Conservation (phyloP, 2,888 invertebrate species). For the Acronicta leporina region DNA sequence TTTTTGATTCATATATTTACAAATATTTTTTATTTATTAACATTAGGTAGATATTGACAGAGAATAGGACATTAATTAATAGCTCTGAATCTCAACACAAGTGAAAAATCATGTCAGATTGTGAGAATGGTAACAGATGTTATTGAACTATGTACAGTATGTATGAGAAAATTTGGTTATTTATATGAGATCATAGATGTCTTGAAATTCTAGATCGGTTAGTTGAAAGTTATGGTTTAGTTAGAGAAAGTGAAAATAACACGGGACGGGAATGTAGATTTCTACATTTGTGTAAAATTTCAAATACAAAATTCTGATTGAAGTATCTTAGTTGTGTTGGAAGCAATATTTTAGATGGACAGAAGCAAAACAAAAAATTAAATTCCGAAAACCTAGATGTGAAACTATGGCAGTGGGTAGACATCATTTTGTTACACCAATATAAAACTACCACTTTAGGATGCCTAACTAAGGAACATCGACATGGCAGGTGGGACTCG, state of each 20-base stretch:
- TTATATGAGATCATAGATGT: slow-evolving; percentile 80
- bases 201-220: slow-evolving; percentile 49
- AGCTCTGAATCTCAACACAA: slow-evolving; percentile 45
- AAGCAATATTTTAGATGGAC: slow-evolving; percentile 25
- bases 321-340: slow-evolving; percentile 20
- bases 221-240: slow-evolving; percentile 31
- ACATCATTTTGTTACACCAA: slow-evolving; percentile 55
- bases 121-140: slow-evolving; percentile 71
- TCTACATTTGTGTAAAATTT: too few species aligned
- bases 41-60: slow-evolving; percentile 49
- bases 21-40: slow-evolving; percentile 47
- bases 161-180: slow-evolving; percentile 78
- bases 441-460: slow-evolving; percentile 36
- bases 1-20: slow-evolving; percentile 58
- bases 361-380: slow-evolving; percentile 18
- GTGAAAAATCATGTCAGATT: slow-evolving; percentile 43
- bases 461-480: slow-evolving; percentile 23
- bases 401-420: slow-evolving; percentile 80
- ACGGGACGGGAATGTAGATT: slow-evolving; percentile 47
- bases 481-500: too few species aligned
- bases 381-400: slow-evolving; percentile 64
- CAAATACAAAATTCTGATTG: slow-evolving; percentile 34
- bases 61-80: slow-evolving; percentile 49
- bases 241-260: slow-evolving; percentile 35
- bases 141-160: slow-evolving; percentile 63